Base-by-base conservation (phyloP, 1,140 invertebrate species). In the Limonius californicus region DNA sequence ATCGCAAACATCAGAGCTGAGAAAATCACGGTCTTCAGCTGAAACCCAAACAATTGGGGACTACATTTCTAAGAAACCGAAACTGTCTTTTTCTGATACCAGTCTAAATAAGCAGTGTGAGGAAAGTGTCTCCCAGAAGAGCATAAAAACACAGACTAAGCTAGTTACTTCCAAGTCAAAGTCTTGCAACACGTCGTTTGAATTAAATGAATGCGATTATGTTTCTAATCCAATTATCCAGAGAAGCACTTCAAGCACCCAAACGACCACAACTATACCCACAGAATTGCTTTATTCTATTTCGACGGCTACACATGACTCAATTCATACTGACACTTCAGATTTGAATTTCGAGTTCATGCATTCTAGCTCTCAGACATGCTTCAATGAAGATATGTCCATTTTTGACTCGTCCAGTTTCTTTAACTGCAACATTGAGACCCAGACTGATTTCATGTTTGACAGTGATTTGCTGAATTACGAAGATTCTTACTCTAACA, bases 361-460 rank as follows among this genome's bases (percentile, higher is more conserved):
- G 57, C 21, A 63, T 43, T 59, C 61, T 11, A 65, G 64, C 57
- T 55, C 60, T 7, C 64, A 65, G 56, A 65, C 64, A 4, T 62
- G 23, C 56, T 68, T 70, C 16, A 30, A 43, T 16, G 68, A 74
- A 19, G 59, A 61, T 6, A 55, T 61, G 54, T 42, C 54, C 19
- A 74, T 73, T 64, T 76, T 78, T 63, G 43, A 70, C 9, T 69
- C 75, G 30, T 71, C 77, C n/a, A 79, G 76, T 68, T 74, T 80
- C 57, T 80, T 82, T 57, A 76, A 79, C 9, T 82, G 80, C 45
- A 82, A 81, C 61, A 82, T 79, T 55, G 81, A 84, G 68, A 84
- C 83, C 0, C 83, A 84, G 73, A 84, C 83, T 0, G 82, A 84
- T 68, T 72, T 79, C 50, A 78, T 76, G 56, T 79, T 74, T 18